Percentiles rank a stretch among this genome's conserved stretches.
These are phyloP conservation scores for Catostomus latipinnis DNA, from an alignment of 2,797 vertebrate species.

Conservation along the genomic window DNA sequence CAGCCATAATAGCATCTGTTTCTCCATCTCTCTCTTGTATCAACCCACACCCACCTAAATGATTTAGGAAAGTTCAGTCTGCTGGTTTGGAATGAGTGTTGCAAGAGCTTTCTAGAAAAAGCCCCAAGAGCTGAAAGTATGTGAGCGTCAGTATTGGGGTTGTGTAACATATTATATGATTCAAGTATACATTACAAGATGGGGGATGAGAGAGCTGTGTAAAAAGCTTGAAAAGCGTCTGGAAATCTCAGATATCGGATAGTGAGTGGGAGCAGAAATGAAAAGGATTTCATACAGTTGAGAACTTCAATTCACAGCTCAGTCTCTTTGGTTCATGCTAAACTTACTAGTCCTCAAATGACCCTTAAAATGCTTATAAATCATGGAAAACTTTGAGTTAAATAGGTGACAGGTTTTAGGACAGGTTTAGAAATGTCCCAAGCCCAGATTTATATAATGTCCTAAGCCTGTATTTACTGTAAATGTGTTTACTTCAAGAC, in stretches of 20 bases:
- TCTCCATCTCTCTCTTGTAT: not conserved
- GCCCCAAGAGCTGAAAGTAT: slow-evolving; percentile 15
- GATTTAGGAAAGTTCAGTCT: slow-evolving; percentile 25
- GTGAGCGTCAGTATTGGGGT: slow-evolving; percentile 8
- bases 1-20: not conserved
- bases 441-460: too few species aligned
- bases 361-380: not conserved
- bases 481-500: too few species aligned
- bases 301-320: not conserved
- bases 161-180: slow-evolving; percentile 25
- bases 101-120: slow-evolving; percentile 10
- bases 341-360: not conserved
- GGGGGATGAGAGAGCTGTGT: slow-evolving; percentile 1
- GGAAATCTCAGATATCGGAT: not conserved
- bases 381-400: too few species aligned
- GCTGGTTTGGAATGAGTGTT: not conserved
- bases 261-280: not conserved
- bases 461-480: too few species aligned
- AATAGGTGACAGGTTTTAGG: too few species aligned
- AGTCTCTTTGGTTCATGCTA: not conserved
- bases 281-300: not conserved
- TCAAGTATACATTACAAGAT: slow-evolving; percentile 8
- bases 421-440: too few species aligned
- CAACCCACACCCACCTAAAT: slow-evolving; percentile 6
- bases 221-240: not conserved